Percentiles rank a stretch among this genome's conserved stretches.
phyloP scores from a whole-genome alignment of 2,888 invertebrate genomes.

The Thecocarcelia acutangulata region DNA sequence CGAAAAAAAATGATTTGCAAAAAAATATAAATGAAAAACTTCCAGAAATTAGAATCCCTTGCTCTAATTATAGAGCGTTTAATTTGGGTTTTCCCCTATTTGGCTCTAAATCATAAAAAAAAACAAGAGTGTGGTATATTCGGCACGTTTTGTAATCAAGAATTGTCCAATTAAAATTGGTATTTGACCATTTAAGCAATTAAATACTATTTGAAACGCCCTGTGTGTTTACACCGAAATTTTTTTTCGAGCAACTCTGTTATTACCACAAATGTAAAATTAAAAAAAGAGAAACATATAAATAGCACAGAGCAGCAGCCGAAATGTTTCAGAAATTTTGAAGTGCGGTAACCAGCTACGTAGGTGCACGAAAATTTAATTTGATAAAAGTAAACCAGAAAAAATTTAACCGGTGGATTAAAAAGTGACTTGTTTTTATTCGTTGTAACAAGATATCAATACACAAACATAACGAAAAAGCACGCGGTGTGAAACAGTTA shows the following conservation, averaged over 20 bases:
- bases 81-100: too few species aligned
- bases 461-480: conserved; percentile 1
- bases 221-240: neutral
- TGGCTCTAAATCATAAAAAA: too few species aligned
- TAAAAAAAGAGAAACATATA: conserved; percentile 70
- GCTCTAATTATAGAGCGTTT: too few species aligned
- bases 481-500: conserved; percentile 38
- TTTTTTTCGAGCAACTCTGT: neutral
- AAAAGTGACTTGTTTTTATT: conserved; percentile 50
- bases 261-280: conserved; percentile 46
- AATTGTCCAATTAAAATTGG: too few species aligned
- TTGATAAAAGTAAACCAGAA: conserved; percentile 30
- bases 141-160: too few species aligned
- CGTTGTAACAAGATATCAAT: conserved; percentile 14
- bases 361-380: conserved; percentile 26
- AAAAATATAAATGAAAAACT: too few species aligned
- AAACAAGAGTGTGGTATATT: too few species aligned
- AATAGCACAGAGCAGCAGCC: conserved; percentile 74
- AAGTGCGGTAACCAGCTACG: conserved; percentile 72
- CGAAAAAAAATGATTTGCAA: too few species aligned
- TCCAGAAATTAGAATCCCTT: too few species aligned
- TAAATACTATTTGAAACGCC: neutral
- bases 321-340: conserved; percentile 75
- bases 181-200: neutral
- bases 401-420: conserved; percentile 49